Evolutionary conservation across 2,113 vertebrate genomes (phyloP), one percentile per base, ranked within the genome.

Genomic region (Cyphomyrus discorhynchus): DNA sequence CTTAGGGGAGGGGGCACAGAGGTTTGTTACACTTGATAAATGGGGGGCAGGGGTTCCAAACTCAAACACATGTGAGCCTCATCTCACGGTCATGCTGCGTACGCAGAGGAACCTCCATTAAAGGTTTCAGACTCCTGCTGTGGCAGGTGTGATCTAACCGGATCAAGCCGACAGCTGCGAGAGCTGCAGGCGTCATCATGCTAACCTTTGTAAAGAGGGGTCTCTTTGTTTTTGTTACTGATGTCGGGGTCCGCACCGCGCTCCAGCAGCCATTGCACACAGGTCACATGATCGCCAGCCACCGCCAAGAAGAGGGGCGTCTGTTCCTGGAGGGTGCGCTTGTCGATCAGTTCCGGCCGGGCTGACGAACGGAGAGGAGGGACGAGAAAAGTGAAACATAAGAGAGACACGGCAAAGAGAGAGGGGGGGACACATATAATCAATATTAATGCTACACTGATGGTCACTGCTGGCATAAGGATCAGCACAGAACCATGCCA

Each of bases 241-340:
- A 99, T 99, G 92, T 99, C 98, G 0, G 98, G 97, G 93, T 99
- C 98, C 0, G 98, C 98, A 3, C 97, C 97, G 0, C 95, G 95
- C 93, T 98, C 96, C 89, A 99, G 96, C 92, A 99, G 95, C 7
- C 90, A 94, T 2, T 70, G 95, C 82, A 97, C 95, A 91, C 98
- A 98, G 88, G 97, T 96, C 94, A 97, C 91, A 93, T 99, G 95
- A 50, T 95, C 96, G 49, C 94, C 91, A 77, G 96, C 96, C 2
- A 97, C 96, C 0, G 98, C 97, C 45, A 99, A 93, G 91, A 97
- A 97, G 6, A 99, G 94, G 27, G 98, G 95, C 0, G 98, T 99
- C 92, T 99, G 97, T 88, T 99, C 98, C 4, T 97, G 96, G 83
- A 99, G 94, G 0, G 98, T 99, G 46, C 98, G 98, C 90, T 98